Evolutionary conservation across 2,113 vertebrate genomes (phyloP).

Genomic region (Galbula dea): DNA sequence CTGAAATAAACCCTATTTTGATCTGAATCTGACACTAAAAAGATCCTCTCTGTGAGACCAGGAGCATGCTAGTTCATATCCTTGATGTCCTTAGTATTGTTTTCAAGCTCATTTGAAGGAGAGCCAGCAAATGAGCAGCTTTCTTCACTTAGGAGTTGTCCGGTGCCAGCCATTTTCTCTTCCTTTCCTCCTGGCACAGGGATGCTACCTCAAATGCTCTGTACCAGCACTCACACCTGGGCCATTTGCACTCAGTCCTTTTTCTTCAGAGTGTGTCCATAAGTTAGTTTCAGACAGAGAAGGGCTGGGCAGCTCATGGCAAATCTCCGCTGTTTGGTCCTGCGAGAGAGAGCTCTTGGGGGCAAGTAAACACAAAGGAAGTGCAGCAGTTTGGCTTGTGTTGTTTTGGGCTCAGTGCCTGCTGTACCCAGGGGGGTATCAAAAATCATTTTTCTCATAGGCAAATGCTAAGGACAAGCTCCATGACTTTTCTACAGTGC

Average conservation of each 20-base stretch:
- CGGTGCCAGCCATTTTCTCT: not conserved
- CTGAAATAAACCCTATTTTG: not conserved
- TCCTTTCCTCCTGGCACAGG: not conserved
- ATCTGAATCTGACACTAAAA: not conserved
- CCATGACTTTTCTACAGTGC: not conserved
- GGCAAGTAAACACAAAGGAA: not conserved
- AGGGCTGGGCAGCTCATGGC: not conserved
- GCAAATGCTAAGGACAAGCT: not conserved
- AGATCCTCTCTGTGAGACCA: not conserved
- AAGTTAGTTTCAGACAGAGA: not conserved
- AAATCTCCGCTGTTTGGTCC: not conserved
- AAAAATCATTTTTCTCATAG: not conserved
- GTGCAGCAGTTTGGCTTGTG: not conserved
- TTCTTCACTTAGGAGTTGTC: not conserved
- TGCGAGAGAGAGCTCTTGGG: not conserved
- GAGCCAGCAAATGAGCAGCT: not conserved
- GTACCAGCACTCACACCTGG: not conserved
- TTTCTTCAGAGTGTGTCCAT: not conserved
- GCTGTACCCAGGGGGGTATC: not conserved
- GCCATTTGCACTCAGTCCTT: not conserved
- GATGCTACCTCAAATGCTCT: not conserved
- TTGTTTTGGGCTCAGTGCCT: not conserved
- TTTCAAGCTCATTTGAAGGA: not conserved
- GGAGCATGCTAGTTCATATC: not conserved
- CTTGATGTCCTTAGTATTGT: not conserved